Evolutionary conservation across 2,797 vertebrate species (phyloP).

Genomic region (Botia almorhae): DNA sequence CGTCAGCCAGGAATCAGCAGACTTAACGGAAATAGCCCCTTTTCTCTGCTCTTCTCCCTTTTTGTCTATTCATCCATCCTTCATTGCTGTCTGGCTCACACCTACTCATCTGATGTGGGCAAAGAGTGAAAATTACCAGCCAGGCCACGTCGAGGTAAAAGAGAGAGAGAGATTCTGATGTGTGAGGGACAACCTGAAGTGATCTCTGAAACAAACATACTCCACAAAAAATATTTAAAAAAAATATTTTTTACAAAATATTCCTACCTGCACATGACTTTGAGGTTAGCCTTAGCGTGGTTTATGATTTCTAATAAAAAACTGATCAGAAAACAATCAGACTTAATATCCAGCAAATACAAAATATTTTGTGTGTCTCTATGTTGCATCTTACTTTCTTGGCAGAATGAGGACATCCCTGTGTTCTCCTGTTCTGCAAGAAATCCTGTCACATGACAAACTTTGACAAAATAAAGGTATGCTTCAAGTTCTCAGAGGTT

Average conservation of each 20-base stretch:
- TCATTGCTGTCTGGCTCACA: constrained; percentile 48
- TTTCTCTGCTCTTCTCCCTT: constrained; percentile 31
- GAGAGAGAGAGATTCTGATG: constrained; percentile 17
- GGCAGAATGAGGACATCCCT: constrained; percentile 52
- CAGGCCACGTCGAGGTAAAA: constrained; percentile 2
- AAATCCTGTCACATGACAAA: constrained; percentile 15
- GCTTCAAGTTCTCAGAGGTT: constrained; percentile 14
- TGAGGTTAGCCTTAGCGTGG: not conserved
- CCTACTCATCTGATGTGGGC: constrained; percentile 70
- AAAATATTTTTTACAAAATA: not conserved
- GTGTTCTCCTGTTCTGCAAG: constrained; percentile 11
- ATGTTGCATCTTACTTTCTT: constrained; percentile 27
- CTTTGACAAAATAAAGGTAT: constrained; percentile 23
- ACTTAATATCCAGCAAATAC: too few species aligned
- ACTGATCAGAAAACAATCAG: too few species aligned
- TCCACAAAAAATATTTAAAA: too few species aligned
- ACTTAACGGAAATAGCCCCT: constrained; percentile 71
- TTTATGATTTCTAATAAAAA: not conserved
- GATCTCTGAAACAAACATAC: not conserved
- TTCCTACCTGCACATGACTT: not conserved
- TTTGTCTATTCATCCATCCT: constrained; percentile 39
- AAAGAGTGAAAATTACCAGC: constrained; percentile 75
- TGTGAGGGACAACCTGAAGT: not conserved
- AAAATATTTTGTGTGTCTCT: constrained; percentile 5
- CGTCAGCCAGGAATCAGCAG: constrained; percentile 65